Evolutionary conservation across 2,113 vertebrate genomes (phyloP).

Genomic region (Thalassoma bifasciatum): DNA sequence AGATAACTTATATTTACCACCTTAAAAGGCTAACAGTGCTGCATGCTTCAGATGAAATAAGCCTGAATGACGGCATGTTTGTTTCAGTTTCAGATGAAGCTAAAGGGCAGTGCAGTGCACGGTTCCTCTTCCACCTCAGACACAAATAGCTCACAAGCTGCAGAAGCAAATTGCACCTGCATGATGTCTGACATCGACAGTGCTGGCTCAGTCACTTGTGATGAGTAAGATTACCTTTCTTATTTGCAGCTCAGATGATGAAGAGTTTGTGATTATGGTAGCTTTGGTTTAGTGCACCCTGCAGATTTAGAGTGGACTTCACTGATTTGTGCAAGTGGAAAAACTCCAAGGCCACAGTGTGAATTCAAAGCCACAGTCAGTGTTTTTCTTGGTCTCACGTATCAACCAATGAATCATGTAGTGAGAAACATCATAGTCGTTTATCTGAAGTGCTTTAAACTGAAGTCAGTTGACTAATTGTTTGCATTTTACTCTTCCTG

Average conservation of each 20-base stretch:
- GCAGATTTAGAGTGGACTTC: neutral
- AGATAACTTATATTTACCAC: neutral
- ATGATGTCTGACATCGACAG: constrained; percentile 4
- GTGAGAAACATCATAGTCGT: too few species aligned
- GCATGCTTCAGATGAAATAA: constrained; percentile 1
- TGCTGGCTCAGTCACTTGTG: constrained; percentile 1
- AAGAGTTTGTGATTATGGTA: neutral
- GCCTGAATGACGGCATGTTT: constrained; percentile 12
- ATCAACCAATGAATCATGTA: too few species aligned
- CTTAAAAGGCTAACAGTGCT: neutral
- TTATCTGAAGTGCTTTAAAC: too few species aligned
- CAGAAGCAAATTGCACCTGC: constrained; percentile 49
- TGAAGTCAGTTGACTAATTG: too few species aligned
- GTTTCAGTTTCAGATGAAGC: constrained; percentile 44
- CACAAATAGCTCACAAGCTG: constrained; percentile 40
- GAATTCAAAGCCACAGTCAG: too few species aligned
- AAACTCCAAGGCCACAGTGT: neutral
- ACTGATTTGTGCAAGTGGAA: neutral
- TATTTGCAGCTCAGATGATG: neutral
- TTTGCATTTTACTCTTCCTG: too few species aligned
- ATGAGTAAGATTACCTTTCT: neutral
- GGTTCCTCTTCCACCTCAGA: constrained; percentile 47
- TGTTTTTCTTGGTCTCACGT: too few species aligned
- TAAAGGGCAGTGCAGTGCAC: constrained; percentile 6
- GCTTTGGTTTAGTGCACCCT: neutral